Base-by-base conservation (phyloP, 1,140 invertebrate species). In the Diachasma alloeum region DNA sequence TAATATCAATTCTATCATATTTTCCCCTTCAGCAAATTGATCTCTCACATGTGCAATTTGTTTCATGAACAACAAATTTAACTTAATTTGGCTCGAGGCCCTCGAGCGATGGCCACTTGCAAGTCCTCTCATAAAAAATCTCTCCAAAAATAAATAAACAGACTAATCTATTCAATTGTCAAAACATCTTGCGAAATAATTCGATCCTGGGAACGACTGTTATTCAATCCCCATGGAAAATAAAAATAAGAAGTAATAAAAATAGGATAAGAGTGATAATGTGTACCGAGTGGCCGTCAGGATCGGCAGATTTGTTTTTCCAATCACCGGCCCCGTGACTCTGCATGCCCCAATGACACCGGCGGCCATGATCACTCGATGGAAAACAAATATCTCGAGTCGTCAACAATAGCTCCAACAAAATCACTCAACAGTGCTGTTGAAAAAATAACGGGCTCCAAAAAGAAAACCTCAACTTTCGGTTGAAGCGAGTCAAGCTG, bases 271-370 rank as follows among this genome's bases (percentile, higher is more conserved):
- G 24, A 13, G 69, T 37, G 5, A 69, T n/a, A 17, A 66, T 19
- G 66, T 79, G 46, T 84, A 86, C 85, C 85, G 82, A 67, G 74
- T 72, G 31, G 73, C 68, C n/a, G 78, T 71, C 17, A 83, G 74
- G 37, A 78, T 78, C 59, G 81, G 80, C 69, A 80, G 76, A 79
- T 83, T 80, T 31, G 76, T 56, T 74, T 85, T 87, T 74, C 80
- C 83, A 77, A 85, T 77, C 67, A 82, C 74, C 77, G 82, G 81
- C 78, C 81, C 77, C 53, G 79, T 79, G 78, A 73, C 31, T 74
- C 79, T 79, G 53, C 83, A 78, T 48, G 82, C 82, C 81, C 84
- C 86, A 81, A 83, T 83, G 48, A 86, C 77, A 77, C 82, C 82
- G 80, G 84, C 86, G 63, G 86, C 86, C 86, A 87, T 87, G 19